Base-by-base conservation (phyloP, 1,140 invertebrate genomes). In the Cotesia typhae region DNA sequence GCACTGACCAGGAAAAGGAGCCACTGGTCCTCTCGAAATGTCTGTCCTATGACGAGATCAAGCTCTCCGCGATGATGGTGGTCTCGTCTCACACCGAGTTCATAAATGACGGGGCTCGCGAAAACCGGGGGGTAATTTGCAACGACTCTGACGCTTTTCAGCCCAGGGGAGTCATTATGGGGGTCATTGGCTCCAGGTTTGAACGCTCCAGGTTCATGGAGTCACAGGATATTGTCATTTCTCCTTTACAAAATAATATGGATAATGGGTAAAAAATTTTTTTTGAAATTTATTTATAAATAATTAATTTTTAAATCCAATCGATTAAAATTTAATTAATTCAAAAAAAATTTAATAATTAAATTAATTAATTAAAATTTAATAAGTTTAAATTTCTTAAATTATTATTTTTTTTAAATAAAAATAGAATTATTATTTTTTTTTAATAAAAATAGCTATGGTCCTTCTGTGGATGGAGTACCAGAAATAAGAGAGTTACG, bases 71-170 rank as follows among this genome's bases (percentile, higher is more conserved):
- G 0, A 83, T 91, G 78, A 84, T 92, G 14, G 88, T 87, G 14
- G 83, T 91, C 6, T 91, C 90, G 4, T 91, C 90, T 0, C 85
- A 87, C 68, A 89, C 89, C 2, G 89, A 89, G 76, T 92, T 92
- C 75, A 88, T 92, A 64, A 92, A 92, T 72, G 87, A 91, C 76
- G 91, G 91, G 3, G 82, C 85, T 12, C 84, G 91, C n/a, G 82
- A 86, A 9, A 92, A 92, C 76, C 79, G 79, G 66, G 91, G 90
- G 2, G 79, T 87, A 2, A 80, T 88, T 5, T 80, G 72, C 65
- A 75, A 74, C 57, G 78, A 83, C 71, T 78, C 80, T 12, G 81
- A 82, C 59, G 79, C 77, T 20, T 72, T 85, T 53, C 82, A 86
- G 73, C 78, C 79, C 2, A 77, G 80, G 38, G 86, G 86, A n/a